Evolutionary conservation across 2,797 vertebrate genomes (phyloP).

Genomic region (Malurus splendens): DNA sequence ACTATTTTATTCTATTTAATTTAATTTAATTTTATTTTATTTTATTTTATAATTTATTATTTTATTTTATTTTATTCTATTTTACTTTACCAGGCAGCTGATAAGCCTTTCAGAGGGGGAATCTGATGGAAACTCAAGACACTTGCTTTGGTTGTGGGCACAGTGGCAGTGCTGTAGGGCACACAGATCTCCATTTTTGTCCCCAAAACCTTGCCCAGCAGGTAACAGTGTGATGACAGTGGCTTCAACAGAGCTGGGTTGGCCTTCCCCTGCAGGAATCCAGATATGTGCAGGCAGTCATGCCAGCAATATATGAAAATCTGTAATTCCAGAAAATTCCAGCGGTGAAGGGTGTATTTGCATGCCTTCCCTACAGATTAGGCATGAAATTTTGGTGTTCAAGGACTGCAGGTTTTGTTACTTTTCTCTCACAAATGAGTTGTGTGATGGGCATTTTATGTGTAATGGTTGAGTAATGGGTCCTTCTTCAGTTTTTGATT

Average conservation of each 20-base stretch:
- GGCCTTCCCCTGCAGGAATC: neutral
- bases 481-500: neutral
- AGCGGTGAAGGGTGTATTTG: neutral
- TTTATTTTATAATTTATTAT: neutral
- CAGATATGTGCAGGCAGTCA: accelerated
- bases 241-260: neutral
- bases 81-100: neutral
- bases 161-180: neutral
- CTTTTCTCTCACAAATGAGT: neutral
- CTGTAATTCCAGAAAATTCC: neutral
- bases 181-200: neutral
- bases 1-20: neutral
- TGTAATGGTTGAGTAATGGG: neutral
- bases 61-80: neutral
- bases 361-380: neutral
- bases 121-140: neutral
- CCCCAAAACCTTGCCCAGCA: neutral
- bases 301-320: neutral
- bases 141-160: neutral
- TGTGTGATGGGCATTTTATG: neutral
- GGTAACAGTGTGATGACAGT: neutral
- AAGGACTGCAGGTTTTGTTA: neutral
- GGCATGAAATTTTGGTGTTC: neutral
- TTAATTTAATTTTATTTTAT: too few relatives aligned
- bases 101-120: neutral